phyloP scores from a whole-genome alignment of 2,797 vertebrate species.

The Pteropus rufus region DNA sequence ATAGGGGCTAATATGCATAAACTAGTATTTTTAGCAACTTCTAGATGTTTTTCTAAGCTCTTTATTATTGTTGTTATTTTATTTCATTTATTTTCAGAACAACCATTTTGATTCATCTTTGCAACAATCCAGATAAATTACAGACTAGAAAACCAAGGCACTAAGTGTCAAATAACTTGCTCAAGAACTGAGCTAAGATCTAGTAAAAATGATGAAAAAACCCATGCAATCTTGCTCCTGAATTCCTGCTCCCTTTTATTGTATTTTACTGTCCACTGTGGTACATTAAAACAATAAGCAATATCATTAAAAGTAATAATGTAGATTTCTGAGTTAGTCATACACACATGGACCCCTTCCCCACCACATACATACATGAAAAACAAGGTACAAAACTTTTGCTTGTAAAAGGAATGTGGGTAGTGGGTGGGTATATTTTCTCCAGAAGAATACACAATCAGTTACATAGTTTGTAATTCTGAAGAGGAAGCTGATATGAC shows the following conservation, averaged over 20 bases:
- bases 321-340: background rate
- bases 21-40: background rate
- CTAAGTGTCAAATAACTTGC: background rate
- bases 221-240: background rate
- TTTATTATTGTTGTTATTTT: background rate
- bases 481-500: background rate
- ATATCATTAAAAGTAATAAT: background rate
- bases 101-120: background rate
- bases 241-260: background rate
- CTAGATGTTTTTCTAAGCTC: background rate
- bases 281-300: background rate
- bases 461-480: background rate
- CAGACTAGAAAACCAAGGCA: background rate
- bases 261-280: background rate
- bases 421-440: accelerated
- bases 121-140: background rate
- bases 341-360: background rate
- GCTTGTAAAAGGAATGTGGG: background rate
- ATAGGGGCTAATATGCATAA: background rate
- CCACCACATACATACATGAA: background rate
- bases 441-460: background rate
- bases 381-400: background rate
- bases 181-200: background rate
- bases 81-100: background rate
- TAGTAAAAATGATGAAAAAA: background rate